Base-by-base conservation (phyloP, 2,113 vertebrate species). In the Gambusia affinis region DNA sequence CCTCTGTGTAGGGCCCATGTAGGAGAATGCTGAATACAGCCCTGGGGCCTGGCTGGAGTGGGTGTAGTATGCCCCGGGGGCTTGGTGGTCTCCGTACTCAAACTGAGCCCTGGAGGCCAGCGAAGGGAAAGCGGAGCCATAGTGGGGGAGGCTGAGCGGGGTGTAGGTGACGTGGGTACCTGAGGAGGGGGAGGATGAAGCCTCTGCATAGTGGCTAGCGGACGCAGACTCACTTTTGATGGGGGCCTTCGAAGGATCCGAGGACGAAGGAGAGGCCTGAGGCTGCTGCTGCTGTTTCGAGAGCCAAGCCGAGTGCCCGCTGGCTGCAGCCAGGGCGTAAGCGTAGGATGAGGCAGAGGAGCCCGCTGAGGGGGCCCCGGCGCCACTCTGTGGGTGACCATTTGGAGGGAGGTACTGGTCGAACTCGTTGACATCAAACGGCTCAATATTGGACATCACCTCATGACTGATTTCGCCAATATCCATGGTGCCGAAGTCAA, bases 391-490 rank as follows among this genome's bases (percentile, higher is more conserved):
- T 92, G 94, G 94, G 24, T 97, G 97, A 88, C 97, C 98, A 0
- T 99, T 99, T 68, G 97, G 97, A 0, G 98, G 98, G 82, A 99
- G 94, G 89, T 99, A 99, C 79, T 99, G 98, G 94, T 99, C 98
- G 0, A 99, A 96, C 86, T 99, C 98, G 1, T 98, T 98, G 65
- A 99, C 98, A 2, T 99, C 98, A 11, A 99, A 99, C 28, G 97
- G 96, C 93, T 99, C 98, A 91, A 99, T 99, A 95, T 98, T 99
- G 92, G 97, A 96, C 97, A 99, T 99, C 84, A 99, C 98, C 83
- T 99, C 98, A 0, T 99, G 97, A 92, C 97, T 99, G 91, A 99
- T 99, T 90, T 99, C 98, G 0, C 98, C 97, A 11, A 99, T 99
- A 94, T 99, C 98, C 95, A 99, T 97, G 14, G 97, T 97, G 88